phyloP scores from a whole-genome alignment of 1,140 invertebrate genomes.

The Cephus cinctus region DNA sequence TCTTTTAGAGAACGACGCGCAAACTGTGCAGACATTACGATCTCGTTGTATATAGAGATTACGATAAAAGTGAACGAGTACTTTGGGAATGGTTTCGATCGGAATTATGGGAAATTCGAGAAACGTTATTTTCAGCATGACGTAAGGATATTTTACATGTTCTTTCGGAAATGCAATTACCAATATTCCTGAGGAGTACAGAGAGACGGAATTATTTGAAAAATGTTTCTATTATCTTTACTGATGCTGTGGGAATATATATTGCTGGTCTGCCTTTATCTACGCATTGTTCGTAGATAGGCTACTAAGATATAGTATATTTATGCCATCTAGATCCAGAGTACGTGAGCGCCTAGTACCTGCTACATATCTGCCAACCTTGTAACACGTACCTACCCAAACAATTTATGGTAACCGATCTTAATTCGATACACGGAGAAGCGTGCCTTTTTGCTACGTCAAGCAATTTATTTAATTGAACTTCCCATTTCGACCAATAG shows the following conservation, averaged over 20 bases:
- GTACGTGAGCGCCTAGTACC: constrained; percentile 7
- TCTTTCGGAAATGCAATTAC: constrained; percentile 7
- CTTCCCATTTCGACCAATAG: too few species aligned
- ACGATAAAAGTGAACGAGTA: too few species aligned
- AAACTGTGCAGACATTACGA: too few species aligned
- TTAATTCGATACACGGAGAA: too few species aligned
- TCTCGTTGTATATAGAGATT: too few species aligned
- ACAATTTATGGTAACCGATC: too few species aligned
- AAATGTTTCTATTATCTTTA: not conserved
- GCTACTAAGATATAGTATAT: constrained; percentile 16
- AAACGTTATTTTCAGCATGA: constrained; percentile 2
- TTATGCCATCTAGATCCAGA: constrained; percentile 21
- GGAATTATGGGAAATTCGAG: not conserved
- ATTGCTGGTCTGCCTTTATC: constrained; percentile 2
- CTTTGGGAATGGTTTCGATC: too few species aligned
- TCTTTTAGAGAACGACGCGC: too few species aligned
- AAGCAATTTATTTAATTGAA: too few species aligned
- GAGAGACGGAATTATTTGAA: not conserved
- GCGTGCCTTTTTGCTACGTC: too few species aligned
- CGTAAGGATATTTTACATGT: constrained; percentile 2
- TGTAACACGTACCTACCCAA: too few species aligned
- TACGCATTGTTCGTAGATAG: constrained; percentile 18
- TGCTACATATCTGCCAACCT: too few species aligned
- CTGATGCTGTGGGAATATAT: not conserved
- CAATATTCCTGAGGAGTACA: constrained; percentile 11